A percentile compares a stretch with the other conserved stretches of the same genome.
These are phyloP conservation scores for Aplysina aerophoba DNA, from an alignment of 37 sponge, comb jelly and placozoan species.

Conservation along the genomic window DNA sequence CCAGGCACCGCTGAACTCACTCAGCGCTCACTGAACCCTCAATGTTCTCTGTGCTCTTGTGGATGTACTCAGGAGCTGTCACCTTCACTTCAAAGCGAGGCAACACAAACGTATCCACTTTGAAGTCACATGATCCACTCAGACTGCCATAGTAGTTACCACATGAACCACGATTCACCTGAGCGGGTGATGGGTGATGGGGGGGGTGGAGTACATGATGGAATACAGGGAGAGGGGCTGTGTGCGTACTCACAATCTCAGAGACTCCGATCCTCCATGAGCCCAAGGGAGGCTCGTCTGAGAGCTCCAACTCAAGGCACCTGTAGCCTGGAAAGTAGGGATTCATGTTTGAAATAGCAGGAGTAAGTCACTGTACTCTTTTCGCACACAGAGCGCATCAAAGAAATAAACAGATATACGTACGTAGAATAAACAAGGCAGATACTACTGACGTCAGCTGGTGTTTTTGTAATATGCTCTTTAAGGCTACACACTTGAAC, in stretches of 20 bases:
- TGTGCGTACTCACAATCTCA: constrained; percentile 23
- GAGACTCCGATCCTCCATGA: constrained; percentile 37
- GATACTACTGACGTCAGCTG: too few relatives aligned
- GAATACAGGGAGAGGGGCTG: neutral
- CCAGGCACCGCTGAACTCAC: constrained; percentile 2
- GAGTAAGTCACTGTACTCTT: too few relatives aligned
- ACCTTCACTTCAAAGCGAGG: constrained; percentile 67
- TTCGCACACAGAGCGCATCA: too few relatives aligned
- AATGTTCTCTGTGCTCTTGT: constrained; percentile 31
- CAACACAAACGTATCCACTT: constrained; percentile 14
- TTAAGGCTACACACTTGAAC: too few relatives aligned
- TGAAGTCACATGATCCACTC: neutral
- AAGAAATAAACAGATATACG: too few relatives aligned
- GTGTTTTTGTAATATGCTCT: too few relatives aligned
- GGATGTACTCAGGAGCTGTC: constrained; percentile 41
- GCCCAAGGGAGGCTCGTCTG: constrained; percentile 63
- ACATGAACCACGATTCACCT: constrained; percentile 36
- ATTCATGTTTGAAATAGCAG: too few relatives aligned
- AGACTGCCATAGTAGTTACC: constrained; percentile 5
- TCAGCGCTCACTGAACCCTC: constrained; percentile 35
- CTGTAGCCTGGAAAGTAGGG: neutral
- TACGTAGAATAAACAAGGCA: too few relatives aligned
- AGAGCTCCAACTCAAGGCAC: constrained; percentile 49
- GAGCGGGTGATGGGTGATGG: neutral
- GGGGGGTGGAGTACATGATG: too few relatives aligned